A percentile compares a stretch with the other conserved stretches of the same genome.
These are phyloP conservation scores for Microvelia longipes DNA, from an alignment of 1,140 invertebrate genomes.

Conservation along the genomic window DNA sequence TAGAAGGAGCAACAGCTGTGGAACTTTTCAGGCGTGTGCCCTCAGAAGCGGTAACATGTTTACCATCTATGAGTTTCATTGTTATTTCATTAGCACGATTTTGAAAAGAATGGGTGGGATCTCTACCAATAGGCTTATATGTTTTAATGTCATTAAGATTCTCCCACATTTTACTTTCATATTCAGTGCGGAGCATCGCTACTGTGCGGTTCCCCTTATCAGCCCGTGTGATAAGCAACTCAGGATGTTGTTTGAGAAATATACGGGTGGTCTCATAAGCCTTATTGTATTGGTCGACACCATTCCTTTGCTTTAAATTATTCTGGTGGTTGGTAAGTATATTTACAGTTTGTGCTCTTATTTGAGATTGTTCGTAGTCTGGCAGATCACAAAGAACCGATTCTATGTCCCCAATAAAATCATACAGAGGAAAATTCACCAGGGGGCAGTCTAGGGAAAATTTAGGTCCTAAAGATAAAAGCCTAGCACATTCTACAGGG, in stretches of 20 bases:
- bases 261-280: not conserved
- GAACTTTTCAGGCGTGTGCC: not conserved
- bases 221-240: not conserved
- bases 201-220: not conserved
- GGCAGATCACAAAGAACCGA: not conserved
- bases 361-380: not conserved
- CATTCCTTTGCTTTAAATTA: not conserved
- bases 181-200: not conserved
- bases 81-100: not conserved
- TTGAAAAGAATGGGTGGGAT: not conserved
- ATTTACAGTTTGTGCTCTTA: not conserved
- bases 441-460: not conserved
- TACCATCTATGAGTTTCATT: not conserved
- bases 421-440: not conserved
- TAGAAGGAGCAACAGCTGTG: too few species aligned
- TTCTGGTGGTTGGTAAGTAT: not conserved
- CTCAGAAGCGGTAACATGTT: not conserved
- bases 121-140: not conserved
- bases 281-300: not conserved
- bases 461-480: not conserved
- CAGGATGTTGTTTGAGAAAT: not conserved
- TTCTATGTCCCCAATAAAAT: not conserved
- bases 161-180: not conserved
- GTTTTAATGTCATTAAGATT: not conserved
- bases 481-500: not conserved